Base-by-base conservation (phyloP, 2,113 vertebrate species). In the Rafetus swinhoei region DNA sequence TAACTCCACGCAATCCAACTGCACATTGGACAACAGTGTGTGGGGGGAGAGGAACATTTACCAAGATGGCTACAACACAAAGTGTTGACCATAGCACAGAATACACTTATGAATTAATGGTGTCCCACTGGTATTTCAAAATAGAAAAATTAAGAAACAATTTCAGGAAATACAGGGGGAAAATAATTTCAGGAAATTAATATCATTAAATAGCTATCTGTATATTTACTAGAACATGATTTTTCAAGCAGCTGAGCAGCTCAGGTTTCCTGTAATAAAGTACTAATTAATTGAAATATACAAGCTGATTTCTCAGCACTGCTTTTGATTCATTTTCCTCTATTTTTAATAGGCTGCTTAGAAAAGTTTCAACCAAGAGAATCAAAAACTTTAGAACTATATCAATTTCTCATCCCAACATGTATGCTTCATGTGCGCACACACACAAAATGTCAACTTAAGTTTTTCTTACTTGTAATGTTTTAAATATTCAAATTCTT, bases 101-200 rank as follows among this genome's bases (percentile, higher is more conserved):
- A 69, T 52, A 52, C n/a, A 35, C 50, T 83, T 89, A 83, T 76
- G 91, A 86, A 95, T 93, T 94, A 94, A 93, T 89, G 96, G 85
- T 0, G 1, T 81, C 83, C 62, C 86, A 25, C 84, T 59, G 87
- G 79, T 94, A 89, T 93, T 93, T 92, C 96, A 82, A 94, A 95
- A 97, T 93, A 95, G 87, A 90, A 89, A 85, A 91, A 77, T 50
- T 77, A 77, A 77, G 9, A 21, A 35, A 72, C 39, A 24, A 95
- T 89, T 87, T 92, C 94, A 95, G 95, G 95, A 96, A 96, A 95
- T 94, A 90, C 35, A 79, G 72, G 65, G 59, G n/a, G 65, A 94
- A 92, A 96, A 97, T 96, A 89, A 95, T 91, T 94, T 89, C 95
- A 96, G 97, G 91, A 97, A 97, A 93, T 92, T 76, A 27, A 87